Conservation (phyloP, 2,797 vertebrate species). For the Ptychadena robeensis region DNA sequence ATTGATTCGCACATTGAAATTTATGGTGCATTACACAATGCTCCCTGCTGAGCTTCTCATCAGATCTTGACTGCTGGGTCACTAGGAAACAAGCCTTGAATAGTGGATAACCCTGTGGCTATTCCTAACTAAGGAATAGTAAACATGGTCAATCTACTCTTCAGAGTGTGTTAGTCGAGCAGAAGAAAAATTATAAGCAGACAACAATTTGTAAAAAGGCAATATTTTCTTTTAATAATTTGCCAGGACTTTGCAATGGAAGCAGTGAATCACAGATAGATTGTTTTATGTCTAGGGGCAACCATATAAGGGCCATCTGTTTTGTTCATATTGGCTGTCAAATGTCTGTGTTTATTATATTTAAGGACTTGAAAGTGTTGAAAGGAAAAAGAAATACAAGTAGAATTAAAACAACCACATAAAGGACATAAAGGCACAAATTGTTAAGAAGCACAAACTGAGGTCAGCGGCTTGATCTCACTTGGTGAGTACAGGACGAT, state of each 20-base stretch:
- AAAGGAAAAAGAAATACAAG: conserved; percentile 67
- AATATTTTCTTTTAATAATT: conserved; percentile 72
- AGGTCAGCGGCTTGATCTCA: neutral
- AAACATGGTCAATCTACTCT: conserved; percentile 68
- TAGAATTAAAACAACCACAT: conserved; percentile 61
- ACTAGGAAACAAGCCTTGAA: conserved; percentile 81
- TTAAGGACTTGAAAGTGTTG: conserved; percentile 68
- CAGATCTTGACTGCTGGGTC: conserved; percentile 75
- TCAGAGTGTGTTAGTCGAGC: conserved; percentile 66
- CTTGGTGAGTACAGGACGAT: neutral
- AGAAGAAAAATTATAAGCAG: conserved; percentile 72
- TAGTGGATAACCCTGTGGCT: conserved; percentile 81
- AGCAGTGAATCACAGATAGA: conserved; percentile 72
- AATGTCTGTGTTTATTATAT: conserved; percentile 68
- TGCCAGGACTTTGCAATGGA: conserved; percentile 70
- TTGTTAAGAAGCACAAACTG: neutral
- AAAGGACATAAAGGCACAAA: conserved; percentile 16
- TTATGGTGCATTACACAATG: conserved; percentile 78
- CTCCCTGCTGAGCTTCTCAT: conserved; percentile 78
- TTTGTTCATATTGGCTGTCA: conserved; percentile 71
- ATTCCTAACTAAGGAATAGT: conserved; percentile 76
- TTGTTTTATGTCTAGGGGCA: conserved; percentile 74
- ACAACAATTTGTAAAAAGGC: conserved; percentile 67
- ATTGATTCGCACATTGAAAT: conserved; percentile 78
- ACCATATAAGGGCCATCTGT: conserved; percentile 71